Evolutionary conservation across 2,888 invertebrate species (phyloP).

Genomic region (Acronicta psi): DNA sequence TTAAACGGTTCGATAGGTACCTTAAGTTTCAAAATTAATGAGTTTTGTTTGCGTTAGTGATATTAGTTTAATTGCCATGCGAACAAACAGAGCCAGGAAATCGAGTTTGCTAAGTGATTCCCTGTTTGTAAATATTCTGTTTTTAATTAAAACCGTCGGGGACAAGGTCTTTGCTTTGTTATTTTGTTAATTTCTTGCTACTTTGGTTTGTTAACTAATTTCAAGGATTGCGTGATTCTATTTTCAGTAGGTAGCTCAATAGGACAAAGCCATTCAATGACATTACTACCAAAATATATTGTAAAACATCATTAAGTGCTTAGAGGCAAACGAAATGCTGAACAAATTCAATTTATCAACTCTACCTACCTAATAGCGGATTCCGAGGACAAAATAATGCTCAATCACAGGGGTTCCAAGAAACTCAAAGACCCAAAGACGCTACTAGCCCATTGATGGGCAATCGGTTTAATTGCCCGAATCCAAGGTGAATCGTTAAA

Average conservation of each 20-base stretch:
- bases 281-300: neutral
- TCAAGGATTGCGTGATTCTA: neutral
- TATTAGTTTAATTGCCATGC: constrained; percentile 51
- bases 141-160: constrained; percentile 35
- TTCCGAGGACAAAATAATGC: constrained; percentile 1
- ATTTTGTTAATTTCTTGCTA: constrained; percentile 9
- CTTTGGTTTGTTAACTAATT: neutral
- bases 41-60: constrained; percentile 42
- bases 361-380: neutral
- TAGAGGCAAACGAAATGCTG: too few species aligned
- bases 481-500: constrained; percentile 60
- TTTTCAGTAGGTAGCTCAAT: too few species aligned
- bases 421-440: constrained; percentile 15
- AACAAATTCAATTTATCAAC: neutral
- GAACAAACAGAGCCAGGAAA: constrained; percentile 41
- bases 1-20: constrained; percentile 22
- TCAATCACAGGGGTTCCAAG: constrained; percentile 3
- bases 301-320: too few species aligned
- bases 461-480: constrained; percentile 51
- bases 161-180: constrained; percentile 1
- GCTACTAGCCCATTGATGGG: constrained; percentile 19
- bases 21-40: constrained; percentile 41
- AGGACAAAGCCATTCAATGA: too few species aligned
- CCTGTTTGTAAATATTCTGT: constrained; percentile 36
- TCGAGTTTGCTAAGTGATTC: constrained; percentile 36